Evolutionary conservation across 2,113 vertebrate species (phyloP).

Genomic region (Excalfactoria chinensis): DNA sequence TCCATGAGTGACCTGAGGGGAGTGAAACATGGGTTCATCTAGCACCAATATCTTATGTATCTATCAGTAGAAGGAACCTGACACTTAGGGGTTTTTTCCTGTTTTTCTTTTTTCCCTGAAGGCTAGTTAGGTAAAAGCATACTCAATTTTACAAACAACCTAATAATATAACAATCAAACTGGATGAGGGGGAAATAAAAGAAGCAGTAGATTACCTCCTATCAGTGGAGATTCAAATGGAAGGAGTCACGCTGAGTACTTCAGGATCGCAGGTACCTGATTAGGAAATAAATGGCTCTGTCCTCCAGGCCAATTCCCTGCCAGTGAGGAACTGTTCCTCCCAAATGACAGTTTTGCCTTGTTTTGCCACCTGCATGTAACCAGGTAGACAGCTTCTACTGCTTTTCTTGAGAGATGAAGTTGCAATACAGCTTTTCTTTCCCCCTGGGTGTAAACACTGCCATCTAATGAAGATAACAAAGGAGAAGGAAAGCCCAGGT

Average conservation of each 20-base stretch:
- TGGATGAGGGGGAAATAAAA: neutral
- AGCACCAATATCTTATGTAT: neutral
- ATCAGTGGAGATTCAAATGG: neutral
- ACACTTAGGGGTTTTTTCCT: neutral
- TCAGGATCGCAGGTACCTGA: neutral
- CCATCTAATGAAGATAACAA: neutral
- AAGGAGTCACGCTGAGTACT: neutral
- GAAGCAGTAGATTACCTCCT: neutral
- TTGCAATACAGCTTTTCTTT: neutral
- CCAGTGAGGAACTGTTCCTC: neutral
- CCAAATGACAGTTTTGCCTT: neutral
- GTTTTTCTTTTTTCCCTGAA: neutral
- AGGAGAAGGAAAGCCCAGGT: neutral
- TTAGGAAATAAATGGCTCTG: neutral
- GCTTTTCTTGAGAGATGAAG: conserved; percentile 3
- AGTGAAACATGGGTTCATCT: neutral
- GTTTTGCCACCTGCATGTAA: neutral
- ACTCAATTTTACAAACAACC: neutral
- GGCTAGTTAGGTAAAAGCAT: neutral
- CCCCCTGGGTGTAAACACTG: neutral
- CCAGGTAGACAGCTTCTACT: neutral
- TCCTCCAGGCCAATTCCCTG: neutral
- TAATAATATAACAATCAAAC: neutral
- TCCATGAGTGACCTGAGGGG: neutral
- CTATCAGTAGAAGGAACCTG: neutral